phyloP scores from a whole-genome alignment of 2,888 invertebrate species.

The Drosophila neonasuta region DNA sequence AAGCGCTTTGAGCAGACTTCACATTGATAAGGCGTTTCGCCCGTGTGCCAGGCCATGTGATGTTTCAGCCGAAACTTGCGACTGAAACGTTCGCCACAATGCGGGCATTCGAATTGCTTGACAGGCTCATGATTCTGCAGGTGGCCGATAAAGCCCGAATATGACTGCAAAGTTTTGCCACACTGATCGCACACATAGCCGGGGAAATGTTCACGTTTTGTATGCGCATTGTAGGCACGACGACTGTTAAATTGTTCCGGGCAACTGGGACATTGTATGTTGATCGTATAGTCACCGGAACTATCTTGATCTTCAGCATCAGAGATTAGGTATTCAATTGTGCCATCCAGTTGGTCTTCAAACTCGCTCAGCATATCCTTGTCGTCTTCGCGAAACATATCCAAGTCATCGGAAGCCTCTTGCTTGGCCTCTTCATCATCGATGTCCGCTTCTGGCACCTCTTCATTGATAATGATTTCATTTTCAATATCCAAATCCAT shows the following conservation, averaged over 20 bases:
- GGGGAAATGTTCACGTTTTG: slow-evolving; percentile 69
- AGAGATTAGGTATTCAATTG: slow-evolving; percentile 65
- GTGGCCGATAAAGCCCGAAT: slow-evolving; percentile 71
- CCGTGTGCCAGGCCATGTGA: slow-evolving; percentile 75
- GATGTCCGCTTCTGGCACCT: slow-evolving; percentile 41
- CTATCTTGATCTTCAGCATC: slow-evolving; percentile 64
- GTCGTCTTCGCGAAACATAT: slow-evolving; percentile 43
- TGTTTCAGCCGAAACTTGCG: slow-evolving; percentile 68
- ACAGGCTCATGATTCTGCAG: slow-evolving; percentile 67
- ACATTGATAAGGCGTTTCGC: slow-evolving; percentile 71
- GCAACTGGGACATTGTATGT: slow-evolving; percentile 67
- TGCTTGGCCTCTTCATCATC: slow-evolving; percentile 38
- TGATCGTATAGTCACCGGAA: slow-evolving; percentile 59
- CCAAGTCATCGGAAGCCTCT: slow-evolving; percentile 28
- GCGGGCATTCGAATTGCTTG: slow-evolving; percentile 72
- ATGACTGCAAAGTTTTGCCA: slow-evolving; percentile 68
- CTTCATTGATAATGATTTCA: slow-evolving; percentile 68
- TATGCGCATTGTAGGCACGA: slow-evolving; percentile 65
- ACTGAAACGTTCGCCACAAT: slow-evolving; percentile 68
- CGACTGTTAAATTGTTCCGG: slow-evolving; percentile 60
- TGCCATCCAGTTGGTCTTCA: slow-evolving; percentile 64
- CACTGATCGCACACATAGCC: slow-evolving; percentile 75
- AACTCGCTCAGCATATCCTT: slow-evolving; percentile 61
- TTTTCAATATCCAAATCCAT: slow-evolving; percentile 65
- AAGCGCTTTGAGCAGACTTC: slow-evolving; percentile 70